These are phyloP conservation scores for Sinohyriopsis cumingii DNA, from an alignment of 2,888 invertebrate genomes.

Conservation along the genomic window DNA sequence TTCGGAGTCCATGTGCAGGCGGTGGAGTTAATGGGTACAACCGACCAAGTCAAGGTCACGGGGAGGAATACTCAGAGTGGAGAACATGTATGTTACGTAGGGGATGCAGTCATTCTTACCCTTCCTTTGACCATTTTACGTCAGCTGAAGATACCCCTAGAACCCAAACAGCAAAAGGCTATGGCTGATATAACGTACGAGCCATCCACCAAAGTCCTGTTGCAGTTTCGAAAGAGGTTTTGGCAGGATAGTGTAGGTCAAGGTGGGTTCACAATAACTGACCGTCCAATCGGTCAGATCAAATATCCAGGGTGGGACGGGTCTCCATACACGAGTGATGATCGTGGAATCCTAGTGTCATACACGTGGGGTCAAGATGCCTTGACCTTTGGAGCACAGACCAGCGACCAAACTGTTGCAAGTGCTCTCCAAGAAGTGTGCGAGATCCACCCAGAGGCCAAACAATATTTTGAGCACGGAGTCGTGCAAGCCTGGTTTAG, in stretches of 20 bases:
- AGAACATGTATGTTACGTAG: constrained; percentile 1
- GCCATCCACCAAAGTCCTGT: constrained; percentile 24
- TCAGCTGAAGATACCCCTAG: constrained; percentile 20
- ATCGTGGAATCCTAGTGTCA: constrained; percentile 25
- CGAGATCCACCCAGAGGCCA: constrained; percentile 28
- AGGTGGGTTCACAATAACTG: constrained; percentile 25
- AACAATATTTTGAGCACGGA: constrained; percentile 30
- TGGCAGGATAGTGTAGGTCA: constrained; percentile 27
- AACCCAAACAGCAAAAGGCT: constrained; percentile 3
- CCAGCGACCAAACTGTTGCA: constrained; percentile 17
- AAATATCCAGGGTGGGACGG: constrained; percentile 16
- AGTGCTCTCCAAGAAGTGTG: constrained; percentile 27
- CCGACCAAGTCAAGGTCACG: constrained; percentile 8
- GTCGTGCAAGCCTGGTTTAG: constrained; percentile 32
- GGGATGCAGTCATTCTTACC: constrained; percentile 33
- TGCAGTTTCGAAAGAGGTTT: constrained; percentile 29
- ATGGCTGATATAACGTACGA: constrained; percentile 17
- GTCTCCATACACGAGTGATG: constrained; percentile 9
- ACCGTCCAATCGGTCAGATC: constrained; percentile 20
- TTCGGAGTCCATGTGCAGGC: constrained; percentile 14
- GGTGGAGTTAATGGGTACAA: constrained; percentile 3
- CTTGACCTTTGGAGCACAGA: constrained; percentile 18
- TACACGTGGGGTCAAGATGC: constrained; percentile 32
- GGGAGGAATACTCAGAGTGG: constrained; percentile 17
- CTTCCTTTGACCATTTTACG: constrained; percentile 26